Conservation (phyloP, 2,888 invertebrate species). For the Acanthopleura granulata region DNA sequence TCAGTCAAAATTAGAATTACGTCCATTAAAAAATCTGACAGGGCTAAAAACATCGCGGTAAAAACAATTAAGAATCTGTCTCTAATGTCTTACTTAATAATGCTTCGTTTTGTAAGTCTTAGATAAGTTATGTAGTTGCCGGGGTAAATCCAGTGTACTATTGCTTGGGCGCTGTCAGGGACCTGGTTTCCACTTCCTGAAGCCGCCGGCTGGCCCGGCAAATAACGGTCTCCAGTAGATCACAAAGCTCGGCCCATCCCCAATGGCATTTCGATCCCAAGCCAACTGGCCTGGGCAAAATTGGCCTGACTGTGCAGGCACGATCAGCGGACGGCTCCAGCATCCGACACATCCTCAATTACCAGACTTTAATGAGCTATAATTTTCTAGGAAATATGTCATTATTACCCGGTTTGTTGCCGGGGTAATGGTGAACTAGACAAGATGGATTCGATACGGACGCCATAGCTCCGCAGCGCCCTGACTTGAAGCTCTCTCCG, state of each 20-base stretch:
- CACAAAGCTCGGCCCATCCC: not conserved
- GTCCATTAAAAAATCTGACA: too few species aligned
- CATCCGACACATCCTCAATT: constrained; percentile 19
- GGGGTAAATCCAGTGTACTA: too few species aligned
- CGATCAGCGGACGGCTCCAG: not conserved
- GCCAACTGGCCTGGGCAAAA: not conserved
- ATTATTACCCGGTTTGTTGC: constrained; percentile 18
- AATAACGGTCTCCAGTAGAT: too few species aligned
- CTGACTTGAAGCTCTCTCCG: not conserved
- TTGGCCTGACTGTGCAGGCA: constrained; percentile 13
- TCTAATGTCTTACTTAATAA: too few species aligned
- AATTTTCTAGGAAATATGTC: constrained; percentile 19
- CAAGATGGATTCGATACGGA: constrained; percentile 19
- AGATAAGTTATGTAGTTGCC: too few species aligned
- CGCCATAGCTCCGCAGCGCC: not conserved
- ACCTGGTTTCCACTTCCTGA: too few species aligned
- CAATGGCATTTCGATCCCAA: constrained; percentile 5
- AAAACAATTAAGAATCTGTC: too few species aligned
- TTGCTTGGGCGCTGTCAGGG: too few species aligned
- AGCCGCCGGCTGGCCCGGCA: too few species aligned
- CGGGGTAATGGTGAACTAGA: constrained; percentile 8
- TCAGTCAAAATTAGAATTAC: too few species aligned
- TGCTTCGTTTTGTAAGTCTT: too few species aligned
- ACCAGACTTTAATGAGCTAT: constrained; percentile 16
- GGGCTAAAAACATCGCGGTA: too few species aligned